Conservation (phyloP, 1,140 invertebrate genomes). For the Rhysida immarginata region DNA sequence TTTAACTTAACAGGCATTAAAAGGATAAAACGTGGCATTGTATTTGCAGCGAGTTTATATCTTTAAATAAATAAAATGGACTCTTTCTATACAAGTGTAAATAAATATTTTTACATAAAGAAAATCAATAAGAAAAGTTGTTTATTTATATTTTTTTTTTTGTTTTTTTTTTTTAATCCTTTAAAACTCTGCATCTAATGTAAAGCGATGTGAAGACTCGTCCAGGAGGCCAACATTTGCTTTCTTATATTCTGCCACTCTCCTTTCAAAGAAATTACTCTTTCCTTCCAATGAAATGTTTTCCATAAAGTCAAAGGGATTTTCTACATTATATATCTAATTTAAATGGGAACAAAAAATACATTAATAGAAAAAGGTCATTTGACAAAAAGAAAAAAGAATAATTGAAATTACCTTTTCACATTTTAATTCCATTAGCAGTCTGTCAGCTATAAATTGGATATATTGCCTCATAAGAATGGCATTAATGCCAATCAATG, state of each 20-base stretch:
- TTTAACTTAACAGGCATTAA: conserved; percentile 41
- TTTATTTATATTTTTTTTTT: too few relatives aligned
- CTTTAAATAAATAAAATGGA: conserved; percentile 43
- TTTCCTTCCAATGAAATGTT: conserved; percentile 96
- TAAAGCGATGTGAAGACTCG: too few relatives aligned
- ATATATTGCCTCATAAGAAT: conserved; percentile 91
- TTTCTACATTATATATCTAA: conserved; percentile 74
- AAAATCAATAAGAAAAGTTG: too few relatives aligned
- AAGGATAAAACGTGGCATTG: conserved; percentile 91
- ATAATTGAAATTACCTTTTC: conserved; percentile 42
- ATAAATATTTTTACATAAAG: too few relatives aligned
- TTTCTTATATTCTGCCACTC: conserved; percentile 97
- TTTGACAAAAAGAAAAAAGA: not conserved
- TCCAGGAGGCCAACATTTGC: too few relatives aligned
- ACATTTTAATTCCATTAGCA: conserved; percentile 75
- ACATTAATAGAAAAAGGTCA: not conserved
- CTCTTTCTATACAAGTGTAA: too few relatives aligned
- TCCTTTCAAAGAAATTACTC: conserved; percentile 99
- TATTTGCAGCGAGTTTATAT: conserved; percentile 97
- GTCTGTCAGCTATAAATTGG: conserved; percentile 93
- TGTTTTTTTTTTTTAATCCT: too few relatives aligned
- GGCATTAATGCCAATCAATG: conserved; percentile 96
- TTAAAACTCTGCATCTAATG: too few relatives aligned
- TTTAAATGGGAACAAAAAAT: conserved; percentile 19
- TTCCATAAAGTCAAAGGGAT: conserved; percentile 99